Conservation (phyloP, 2,888 invertebrate species). For the Ophioninae sp. region DNA sequence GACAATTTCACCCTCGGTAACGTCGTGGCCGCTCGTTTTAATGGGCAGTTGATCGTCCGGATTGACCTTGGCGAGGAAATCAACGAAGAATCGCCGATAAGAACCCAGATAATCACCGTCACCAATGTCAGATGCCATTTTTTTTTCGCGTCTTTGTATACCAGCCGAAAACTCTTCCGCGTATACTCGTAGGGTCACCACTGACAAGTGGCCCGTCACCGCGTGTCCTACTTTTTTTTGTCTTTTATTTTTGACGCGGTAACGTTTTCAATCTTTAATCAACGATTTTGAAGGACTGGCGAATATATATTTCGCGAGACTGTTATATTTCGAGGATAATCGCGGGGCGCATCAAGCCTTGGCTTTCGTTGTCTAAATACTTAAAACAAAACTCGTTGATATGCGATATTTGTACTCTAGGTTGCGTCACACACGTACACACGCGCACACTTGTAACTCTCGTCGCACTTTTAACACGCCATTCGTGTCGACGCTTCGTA, state of each 20-base stretch:
- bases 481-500: constrained; percentile 38
- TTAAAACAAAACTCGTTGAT: constrained; percentile 68
- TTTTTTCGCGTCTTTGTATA: constrained; percentile 26
- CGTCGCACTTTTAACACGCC: constrained; percentile 13
- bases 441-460: constrained; percentile 47
- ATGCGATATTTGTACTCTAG: constrained; percentile 72
- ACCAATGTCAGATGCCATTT: constrained; percentile 71
- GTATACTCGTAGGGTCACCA: background rate
- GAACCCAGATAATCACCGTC: constrained; percentile 87
- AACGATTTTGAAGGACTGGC: too few species aligned
- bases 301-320: background rate
- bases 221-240: constrained; percentile 2
- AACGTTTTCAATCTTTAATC: constrained; percentile 13
- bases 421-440: constrained; percentile 74
- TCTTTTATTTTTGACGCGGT: constrained; percentile 15
- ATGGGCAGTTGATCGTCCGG: constrained; percentile 89
- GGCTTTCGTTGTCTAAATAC: constrained; percentile 39
- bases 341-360: background rate
- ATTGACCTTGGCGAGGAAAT: constrained; percentile 86
- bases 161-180: background rate
- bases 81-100: constrained; percentile 88
- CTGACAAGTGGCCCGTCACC: background rate
- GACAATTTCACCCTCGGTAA: constrained; percentile 86
- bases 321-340: constrained; percentile 14
- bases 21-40: constrained; percentile 86